Base-by-base conservation (phyloP, 2,797 vertebrate species). In the Trachurus trachurus region DNA sequence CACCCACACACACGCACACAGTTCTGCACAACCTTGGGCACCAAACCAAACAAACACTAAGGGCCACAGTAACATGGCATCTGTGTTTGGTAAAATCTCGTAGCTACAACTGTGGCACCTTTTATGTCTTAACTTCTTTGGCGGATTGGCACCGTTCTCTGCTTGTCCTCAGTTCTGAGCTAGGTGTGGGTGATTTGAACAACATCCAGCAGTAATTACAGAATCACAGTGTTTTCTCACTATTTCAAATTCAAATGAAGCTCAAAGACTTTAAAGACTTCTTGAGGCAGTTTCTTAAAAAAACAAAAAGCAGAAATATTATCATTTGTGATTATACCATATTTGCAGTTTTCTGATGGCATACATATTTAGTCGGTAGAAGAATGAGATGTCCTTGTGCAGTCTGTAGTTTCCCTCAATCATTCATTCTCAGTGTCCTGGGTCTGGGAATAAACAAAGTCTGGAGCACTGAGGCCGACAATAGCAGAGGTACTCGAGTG, bases 61-160 rank as follows among this genome's bases (percentile, higher is more conserved):
- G 49, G 63, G 64, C 45, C 67, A 69, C 45, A 66, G 11, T 42
- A 66, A 50, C 54, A 80, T 74, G 81, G 53, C 67, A 76, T 68
- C 72, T 72, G 70, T 81, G 78, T 73, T 80, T 66, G 67, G 58
- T 71, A 59, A 63, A 66, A 56, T 39, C 66, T 79, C 62, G 58
- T 60, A 59, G 66, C 44, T 61, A 44, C 62, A 70, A 71, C 66
- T 71, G 49, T 39, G 22, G 29, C 39, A 22, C 26, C 60, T 76
- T 77, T 84, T 67, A 74, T 69, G 22, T 73, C 22, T 68, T 65
- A 64, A 74, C 59, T 67, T 69, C 52, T 83, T 60, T 64, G 52
- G 11, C 65, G 50, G 21, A 80, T 31, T 83, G 85, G 67, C 68
- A 72, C 8, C 45, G 2, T 16, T 57, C 76, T 53, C 50, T 58